A percentile compares a stretch with the other conserved stretches of the same genome.
These are phyloP conservation scores for Argyresthia albistria DNA, from an alignment of 2,888 invertebrate genomes.

Conservation along the genomic window DNA sequence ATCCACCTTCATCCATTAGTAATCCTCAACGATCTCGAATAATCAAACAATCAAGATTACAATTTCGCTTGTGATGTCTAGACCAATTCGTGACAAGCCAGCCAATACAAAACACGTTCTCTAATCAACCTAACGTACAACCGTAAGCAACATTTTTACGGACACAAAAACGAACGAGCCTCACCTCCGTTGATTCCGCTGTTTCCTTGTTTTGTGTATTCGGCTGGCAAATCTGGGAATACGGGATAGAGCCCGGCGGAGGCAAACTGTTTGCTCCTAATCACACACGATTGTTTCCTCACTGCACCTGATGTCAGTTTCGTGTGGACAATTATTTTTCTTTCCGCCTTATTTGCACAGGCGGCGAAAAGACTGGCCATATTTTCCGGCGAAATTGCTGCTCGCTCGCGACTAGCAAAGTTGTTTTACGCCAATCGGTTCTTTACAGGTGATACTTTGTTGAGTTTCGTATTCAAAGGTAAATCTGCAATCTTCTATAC, in stretches of 20 bases:
- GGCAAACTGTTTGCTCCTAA: constrained; percentile 23
- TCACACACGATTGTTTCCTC: constrained; percentile 33
- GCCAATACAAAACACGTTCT: no score
- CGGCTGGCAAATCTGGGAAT: background rate
- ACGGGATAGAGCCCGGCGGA: background rate
- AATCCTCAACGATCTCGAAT: no score
- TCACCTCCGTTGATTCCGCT: no score
- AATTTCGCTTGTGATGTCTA: no score
- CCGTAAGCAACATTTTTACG: no score
- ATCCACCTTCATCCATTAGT: no score
- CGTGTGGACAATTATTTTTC: background rate
- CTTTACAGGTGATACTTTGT: background rate
- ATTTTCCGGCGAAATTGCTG: background rate
- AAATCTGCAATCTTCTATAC: constrained; percentile 2
- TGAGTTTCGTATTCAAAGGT: background rate
- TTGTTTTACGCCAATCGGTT: background rate
- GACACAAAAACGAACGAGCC: no score
- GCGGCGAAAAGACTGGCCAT: background rate
- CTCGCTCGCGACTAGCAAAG: background rate
- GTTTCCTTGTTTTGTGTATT: no score
- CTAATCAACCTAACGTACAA: no score
- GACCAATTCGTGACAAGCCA: no score
- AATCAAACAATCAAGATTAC: no score
- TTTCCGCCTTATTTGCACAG: background rate
- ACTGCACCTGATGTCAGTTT: constrained; percentile 24